Base-by-base conservation (phyloP, 1,140 invertebrate species). In the Whitmania pigra region DNA sequence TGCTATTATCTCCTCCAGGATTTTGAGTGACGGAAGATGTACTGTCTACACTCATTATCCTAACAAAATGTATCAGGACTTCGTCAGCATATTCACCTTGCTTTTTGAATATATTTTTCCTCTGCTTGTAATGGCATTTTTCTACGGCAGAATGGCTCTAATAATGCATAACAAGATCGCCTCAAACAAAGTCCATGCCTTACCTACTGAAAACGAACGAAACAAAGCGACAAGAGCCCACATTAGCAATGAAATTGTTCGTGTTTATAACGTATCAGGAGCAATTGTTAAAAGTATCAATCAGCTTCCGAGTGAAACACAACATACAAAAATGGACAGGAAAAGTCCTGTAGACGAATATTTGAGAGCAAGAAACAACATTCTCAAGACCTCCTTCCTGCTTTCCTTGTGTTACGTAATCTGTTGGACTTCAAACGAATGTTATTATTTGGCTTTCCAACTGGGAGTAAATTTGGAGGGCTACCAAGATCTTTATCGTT, bases 341-440 rank as follows among this genome's bases (percentile, higher is more conserved):
- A 63, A 63, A 13, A 22, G 22, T 25, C 22, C 22, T 7, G 29
- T 25, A 63, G 57, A 63, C 57, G 29, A 63, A 63, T 31, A 22
- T 63, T 49, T 53, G n/a, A 40, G 71, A 25, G 70, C 69, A 17
- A 43, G 73, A 13, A 31, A 53, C 6, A 74, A 72, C 71, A 40
- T 74, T 31, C 15, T 74, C 2, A 74, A 74, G 36, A 74, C 71
- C 7, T 53, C 71, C 25, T 57, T 53, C 22, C 60, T 74, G 15
- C 49, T 74, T 18, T 22, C 53, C 0, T n/a, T 74, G n/a, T 72
- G 2, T 22, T 74, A 54, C 70, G 55, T 72, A 27, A 11, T 53
- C 11, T 74, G 73, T 55, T 72, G 71, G 70, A 67, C 71, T n/a
- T 72, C 55, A 36, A 74, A 74, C 66, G 57, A 74, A 29, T 31